These are phyloP conservation scores for Melitaea athalia DNA, from an alignment of 2,888 invertebrate genomes.

Conservation along the genomic window DNA sequence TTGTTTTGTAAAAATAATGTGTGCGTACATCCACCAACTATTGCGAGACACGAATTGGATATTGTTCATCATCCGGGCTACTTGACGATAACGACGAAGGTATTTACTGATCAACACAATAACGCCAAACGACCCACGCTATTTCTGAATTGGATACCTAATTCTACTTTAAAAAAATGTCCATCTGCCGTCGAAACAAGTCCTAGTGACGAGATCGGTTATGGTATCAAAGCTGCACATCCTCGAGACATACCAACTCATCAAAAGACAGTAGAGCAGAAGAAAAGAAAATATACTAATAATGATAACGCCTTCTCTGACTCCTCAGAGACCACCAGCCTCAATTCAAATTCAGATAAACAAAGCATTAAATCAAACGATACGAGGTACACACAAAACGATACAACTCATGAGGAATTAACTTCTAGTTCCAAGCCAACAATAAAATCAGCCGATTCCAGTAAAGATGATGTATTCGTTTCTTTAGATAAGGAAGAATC, in stretches of 20 bases:
- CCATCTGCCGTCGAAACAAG: constrained; percentile 87
- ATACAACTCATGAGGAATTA: constrained; percentile 70
- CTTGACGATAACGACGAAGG: constrained; percentile 92
- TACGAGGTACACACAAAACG: constrained; percentile 68
- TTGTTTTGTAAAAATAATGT: constrained; percentile 98
- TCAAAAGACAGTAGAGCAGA: constrained; percentile 50
- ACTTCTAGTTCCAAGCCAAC: constrained; percentile 71
- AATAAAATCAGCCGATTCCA: constrained; percentile 66
- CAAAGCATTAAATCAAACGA: constrained; percentile 76
- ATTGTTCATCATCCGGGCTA: constrained; percentile 96
- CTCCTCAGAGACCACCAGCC: constrained; percentile 78
- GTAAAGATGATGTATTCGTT: constrained; percentile 64
- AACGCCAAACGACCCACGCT: constrained; percentile 90
- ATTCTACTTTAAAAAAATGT: constrained; percentile 92
- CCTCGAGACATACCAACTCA: constrained; percentile 53
- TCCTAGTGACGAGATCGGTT: constrained; percentile 70
- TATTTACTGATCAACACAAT: constrained; percentile 89
- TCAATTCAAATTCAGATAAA: constrained; percentile 79
- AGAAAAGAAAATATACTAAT: constrained; percentile 60
- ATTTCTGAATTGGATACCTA: constrained; percentile 97
- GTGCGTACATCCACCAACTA: constrained; percentile 96
- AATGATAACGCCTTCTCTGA: constrained; percentile 77
- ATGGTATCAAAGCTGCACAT: constrained; percentile 57
- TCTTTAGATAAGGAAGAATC: constrained; percentile 70
- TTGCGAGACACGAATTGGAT: constrained; percentile 90